A percentile compares a stretch with the other conserved stretches of the same genome.
phyloP scores from a whole-genome alignment of 2,888 invertebrate species.

The Eugnorisma glareosa region DNA sequence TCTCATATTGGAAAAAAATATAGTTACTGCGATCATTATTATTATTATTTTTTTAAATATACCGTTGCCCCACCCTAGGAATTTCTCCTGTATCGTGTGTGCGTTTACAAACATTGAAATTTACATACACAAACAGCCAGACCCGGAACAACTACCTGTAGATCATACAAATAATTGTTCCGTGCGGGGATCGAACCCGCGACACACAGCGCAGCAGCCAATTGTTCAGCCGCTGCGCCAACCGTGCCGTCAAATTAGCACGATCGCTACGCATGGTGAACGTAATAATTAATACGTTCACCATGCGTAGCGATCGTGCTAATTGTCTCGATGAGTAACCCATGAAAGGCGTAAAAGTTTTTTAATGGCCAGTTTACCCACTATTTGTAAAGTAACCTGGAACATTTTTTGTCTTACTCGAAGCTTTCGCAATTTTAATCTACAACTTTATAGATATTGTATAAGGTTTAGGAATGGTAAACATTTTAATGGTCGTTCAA shows the following conservation, averaged over 20 bases:
- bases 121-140: too few relatives aligned
- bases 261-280: too few relatives aligned
- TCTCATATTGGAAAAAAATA: background rate
- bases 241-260: too few relatives aligned
- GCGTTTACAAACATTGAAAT: too few relatives aligned
- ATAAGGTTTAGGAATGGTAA: constrained; percentile 31
- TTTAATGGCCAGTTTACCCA: background rate
- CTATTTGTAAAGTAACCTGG: background rate
- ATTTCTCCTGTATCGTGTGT: too few relatives aligned
- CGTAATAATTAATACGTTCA: background rate
- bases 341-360: background rate
- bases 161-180: too few relatives aligned
- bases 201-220: too few relatives aligned
- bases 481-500: constrained; percentile 35
- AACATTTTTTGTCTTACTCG: background rate
- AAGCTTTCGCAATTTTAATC: constrained; percentile 29
- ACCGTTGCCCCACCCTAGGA: too few relatives aligned
- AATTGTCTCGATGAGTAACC: background rate
- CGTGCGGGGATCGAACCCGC: too few relatives aligned
- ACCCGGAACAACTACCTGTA: too few relatives aligned
- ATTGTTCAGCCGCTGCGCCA: too few relatives aligned
- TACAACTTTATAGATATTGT: constrained; percentile 18
- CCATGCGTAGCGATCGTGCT: background rate
- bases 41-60: too few relatives aligned
- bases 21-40: background rate